A percentile compares a stretch with the other conserved stretches of the same genome.
These are phyloP conservation scores for Drosophila vallismaia DNA, from an alignment of 2,888 invertebrate genomes.

Conservation along the genomic window DNA sequence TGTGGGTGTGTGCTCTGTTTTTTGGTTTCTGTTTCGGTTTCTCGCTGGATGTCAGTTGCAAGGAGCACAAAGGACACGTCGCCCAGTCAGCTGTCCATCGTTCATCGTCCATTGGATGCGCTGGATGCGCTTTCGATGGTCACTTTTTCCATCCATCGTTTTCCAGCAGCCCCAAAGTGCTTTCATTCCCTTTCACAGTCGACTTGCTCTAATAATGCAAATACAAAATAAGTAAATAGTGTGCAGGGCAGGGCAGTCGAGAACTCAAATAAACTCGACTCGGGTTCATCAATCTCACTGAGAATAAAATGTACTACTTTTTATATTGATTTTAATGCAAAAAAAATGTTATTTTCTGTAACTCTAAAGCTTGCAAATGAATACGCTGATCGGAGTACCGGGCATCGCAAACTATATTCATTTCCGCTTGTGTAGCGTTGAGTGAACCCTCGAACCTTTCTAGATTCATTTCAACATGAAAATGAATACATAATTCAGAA, in stretches of 20 bases:
- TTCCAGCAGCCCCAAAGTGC: background rate
- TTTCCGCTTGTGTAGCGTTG: background rate
- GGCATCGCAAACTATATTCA: background rate
- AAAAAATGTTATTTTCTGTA: no score
- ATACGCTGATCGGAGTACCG: no score
- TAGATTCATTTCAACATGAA: background rate
- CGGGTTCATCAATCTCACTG: background rate
- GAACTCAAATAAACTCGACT: constrained; percentile 31
- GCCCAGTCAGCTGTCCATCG: constrained; percentile 41
- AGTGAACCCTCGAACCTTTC: no score
- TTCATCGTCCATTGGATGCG: no score
- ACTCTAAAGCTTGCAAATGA: no score
- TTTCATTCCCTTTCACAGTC: constrained; percentile 57
- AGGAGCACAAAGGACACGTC: constrained; percentile 55
- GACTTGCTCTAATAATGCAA: constrained; percentile 69
- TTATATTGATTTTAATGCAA: background rate
- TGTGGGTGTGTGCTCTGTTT: constrained; percentile 4
- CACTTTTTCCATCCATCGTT: constrained; percentile 5
- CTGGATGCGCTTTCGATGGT: constrained; percentile 35
- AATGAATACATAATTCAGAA: no score
- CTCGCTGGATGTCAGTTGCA: constrained; percentile 9
- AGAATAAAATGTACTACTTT: background rate
- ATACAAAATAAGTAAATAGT: constrained; percentile 71
- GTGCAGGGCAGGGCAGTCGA: constrained; percentile 42
- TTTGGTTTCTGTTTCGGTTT: constrained; percentile 2